Evolutionary conservation across 2,113 vertebrate species (phyloP).

Genomic region (Coptodon bakossiorum): DNA sequence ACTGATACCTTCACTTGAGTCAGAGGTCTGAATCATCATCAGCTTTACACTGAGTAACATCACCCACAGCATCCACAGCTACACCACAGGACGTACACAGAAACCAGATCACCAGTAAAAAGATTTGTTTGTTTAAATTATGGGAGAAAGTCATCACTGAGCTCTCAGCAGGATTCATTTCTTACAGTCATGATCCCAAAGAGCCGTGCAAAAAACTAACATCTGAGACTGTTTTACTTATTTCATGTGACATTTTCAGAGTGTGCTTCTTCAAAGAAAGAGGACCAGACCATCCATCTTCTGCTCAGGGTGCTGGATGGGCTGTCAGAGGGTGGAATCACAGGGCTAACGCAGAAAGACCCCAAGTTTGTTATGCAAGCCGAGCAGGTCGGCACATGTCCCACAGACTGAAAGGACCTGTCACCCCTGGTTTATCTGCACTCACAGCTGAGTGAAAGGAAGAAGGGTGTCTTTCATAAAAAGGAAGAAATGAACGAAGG

Average conservation of each 20-base stretch:
- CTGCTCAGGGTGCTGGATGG: not conserved
- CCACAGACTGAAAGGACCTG: not conserved
- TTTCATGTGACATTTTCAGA: not conserved
- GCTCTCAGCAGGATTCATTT: not conserved
- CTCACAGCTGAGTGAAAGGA: not conserved
- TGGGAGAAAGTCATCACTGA: not conserved
- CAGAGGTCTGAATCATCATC: not conserved
- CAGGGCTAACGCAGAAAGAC: not conserved
- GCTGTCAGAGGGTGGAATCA: not conserved
- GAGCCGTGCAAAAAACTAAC: not conserved
- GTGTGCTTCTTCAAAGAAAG: rapidly evolving
- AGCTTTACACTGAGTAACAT: not conserved
- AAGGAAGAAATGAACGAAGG: not conserved
- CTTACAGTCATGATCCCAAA: too few relatives aligned
- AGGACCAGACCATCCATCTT: rapidly evolving
- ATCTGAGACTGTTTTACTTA: not conserved
- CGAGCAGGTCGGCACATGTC: not conserved
- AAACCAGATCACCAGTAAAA: not conserved
- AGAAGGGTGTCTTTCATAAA: not conserved
- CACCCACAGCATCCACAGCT: not conserved
- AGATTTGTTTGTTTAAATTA: not conserved
- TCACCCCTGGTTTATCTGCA: rapidly evolving
- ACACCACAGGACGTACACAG: not conserved
- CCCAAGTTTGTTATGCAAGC: not conserved
- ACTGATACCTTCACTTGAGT: not conserved